Evolutionary conservation across 2,797 vertebrate genomes (phyloP).

Genomic region (Antrozous pallidus): DNA sequence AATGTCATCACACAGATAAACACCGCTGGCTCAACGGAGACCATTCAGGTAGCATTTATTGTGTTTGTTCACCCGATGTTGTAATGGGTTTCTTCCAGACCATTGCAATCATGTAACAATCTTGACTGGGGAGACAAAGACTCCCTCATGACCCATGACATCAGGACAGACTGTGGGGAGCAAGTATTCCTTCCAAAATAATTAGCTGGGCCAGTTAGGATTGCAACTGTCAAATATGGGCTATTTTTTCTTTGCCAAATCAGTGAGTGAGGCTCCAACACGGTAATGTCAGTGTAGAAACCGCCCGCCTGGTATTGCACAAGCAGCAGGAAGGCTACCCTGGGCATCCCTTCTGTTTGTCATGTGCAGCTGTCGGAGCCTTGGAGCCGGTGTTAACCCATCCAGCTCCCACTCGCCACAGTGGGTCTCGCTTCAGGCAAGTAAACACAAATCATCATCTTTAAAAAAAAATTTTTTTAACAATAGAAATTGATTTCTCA

Average conservation of each 20-base stretch:
- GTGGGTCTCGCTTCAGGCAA: neutral
- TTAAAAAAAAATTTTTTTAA: no score
- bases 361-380: neutral
- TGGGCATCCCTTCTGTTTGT: conserved; percentile 45
- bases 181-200: neutral
- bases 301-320: neutral
- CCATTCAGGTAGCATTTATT: neutral
- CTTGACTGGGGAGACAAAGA: neutral
- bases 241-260: conserved; percentile 24
- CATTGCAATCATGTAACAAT: neutral
- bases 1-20: neutral
- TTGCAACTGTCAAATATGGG: neutral
- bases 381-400: neutral
- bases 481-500: no score
- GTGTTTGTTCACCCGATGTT: neutral
- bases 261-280: conserved; percentile 15
- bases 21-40: neutral
- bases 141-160: neutral
- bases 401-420: neutral
- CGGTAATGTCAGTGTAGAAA: conserved; percentile 39
- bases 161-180: neutral
- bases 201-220: neutral
- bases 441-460: neutral
- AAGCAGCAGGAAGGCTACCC: neutral
- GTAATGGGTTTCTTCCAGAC: neutral